These are phyloP conservation scores for Cryptomyrus ogoouensis DNA, from an alignment of 2,113 vertebrate genomes.

Conservation along the genomic window DNA sequence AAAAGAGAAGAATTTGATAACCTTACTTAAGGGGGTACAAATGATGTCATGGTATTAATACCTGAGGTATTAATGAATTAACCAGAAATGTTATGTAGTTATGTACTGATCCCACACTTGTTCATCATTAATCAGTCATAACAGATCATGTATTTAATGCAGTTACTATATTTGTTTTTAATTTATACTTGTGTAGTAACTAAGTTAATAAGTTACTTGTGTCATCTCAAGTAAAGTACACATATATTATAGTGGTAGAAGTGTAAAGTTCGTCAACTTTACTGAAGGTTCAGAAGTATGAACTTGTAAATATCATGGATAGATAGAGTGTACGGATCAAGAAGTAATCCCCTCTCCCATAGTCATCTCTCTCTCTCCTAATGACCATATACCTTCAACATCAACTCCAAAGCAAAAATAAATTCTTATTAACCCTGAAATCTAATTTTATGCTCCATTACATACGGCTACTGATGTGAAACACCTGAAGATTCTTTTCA, in stretches of 20 bases:
- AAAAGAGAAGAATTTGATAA: background rate
- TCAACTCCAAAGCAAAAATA: slow-evolving; percentile 23
- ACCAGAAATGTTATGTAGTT: background rate
- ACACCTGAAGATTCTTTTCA: slow-evolving; percentile 53
- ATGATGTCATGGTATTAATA: background rate
- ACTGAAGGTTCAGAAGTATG: slow-evolving; percentile 36
- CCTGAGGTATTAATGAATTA: background rate
- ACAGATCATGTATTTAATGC: background rate
- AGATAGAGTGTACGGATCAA: slow-evolving; percentile 50
- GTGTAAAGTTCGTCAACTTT: slow-evolving; percentile 47
- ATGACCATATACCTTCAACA: slow-evolving; percentile 1
- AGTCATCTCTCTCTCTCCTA: slow-evolving; percentile 5
- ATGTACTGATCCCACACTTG: background rate
- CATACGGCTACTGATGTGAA: slow-evolving; percentile 55
- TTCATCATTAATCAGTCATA: background rate
- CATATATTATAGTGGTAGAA: background rate
- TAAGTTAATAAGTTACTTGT: background rate
- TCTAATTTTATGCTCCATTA: slow-evolving; percentile 63
- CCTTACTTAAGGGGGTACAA: background rate
- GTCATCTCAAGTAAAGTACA: background rate
- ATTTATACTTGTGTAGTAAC: background rate
- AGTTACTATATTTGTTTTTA: background rate
- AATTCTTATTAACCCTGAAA: slow-evolving; percentile 51
- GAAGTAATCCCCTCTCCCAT: slow-evolving; percentile 23
- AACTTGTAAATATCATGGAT: background rate